A percentile compares a stretch with the other conserved stretches of the same genome.
Evolutionary conservation across 2,888 invertebrate species (phyloP).

Genomic region (Mantis religiosa): DNA sequence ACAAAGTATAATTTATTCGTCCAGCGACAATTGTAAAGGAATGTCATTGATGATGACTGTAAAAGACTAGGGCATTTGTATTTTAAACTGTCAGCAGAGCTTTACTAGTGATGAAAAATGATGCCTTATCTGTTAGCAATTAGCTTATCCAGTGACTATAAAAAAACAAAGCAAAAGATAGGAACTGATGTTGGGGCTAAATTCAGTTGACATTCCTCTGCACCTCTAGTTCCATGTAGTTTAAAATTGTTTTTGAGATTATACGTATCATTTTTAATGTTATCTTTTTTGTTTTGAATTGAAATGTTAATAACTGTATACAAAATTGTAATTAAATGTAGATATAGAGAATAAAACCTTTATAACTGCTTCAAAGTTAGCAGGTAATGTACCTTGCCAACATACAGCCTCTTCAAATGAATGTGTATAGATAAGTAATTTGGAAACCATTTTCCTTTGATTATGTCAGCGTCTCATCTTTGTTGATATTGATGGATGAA

Average conservation of each 20-base stretch:
- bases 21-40: not conserved
- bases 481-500: not conserved
- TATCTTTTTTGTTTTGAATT: not conserved
- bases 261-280: not conserved
- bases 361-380: not conserved
- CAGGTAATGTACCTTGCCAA: not conserved
- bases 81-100: slow-evolving; percentile 6
- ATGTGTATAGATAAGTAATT: not conserved
- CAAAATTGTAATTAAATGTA: slow-evolving; percentile 5
- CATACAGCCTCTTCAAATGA: not conserved
- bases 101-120: slow-evolving; percentile 7
- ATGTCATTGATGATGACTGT: not conserved
- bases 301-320: not conserved
- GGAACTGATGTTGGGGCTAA: not conserved
- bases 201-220: not conserved
- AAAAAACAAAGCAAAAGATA: not conserved
- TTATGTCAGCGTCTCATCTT: not conserved
- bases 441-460: not conserved
- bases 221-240: not conserved
- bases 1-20: not conserved
- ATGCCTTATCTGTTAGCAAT: slow-evolving; percentile 5
- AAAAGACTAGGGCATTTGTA: slow-evolving; percentile 6
- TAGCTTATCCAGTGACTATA: not conserved
- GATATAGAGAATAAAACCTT: not conserved
- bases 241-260: not conserved